phyloP scores from a whole-genome alignment of 64 coral and sea anemone species.

The Trachythela sp. region DNA sequence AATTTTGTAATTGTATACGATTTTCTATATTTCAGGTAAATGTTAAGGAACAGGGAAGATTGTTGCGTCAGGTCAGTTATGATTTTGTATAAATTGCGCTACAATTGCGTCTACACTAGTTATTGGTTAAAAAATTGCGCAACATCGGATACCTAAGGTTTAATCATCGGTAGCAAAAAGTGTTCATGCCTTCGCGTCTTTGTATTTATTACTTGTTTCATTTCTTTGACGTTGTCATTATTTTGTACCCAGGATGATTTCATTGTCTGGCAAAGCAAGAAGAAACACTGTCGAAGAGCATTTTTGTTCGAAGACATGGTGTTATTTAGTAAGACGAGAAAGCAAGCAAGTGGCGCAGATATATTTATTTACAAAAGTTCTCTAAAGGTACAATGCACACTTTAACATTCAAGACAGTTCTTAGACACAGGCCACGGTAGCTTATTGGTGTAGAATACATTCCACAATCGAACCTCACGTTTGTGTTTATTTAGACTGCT shows the following conservation, averaged over 20 bases:
- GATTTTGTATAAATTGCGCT: not conserved
- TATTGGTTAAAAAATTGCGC: no score
- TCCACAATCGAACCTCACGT: no score
- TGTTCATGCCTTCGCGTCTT: no score
- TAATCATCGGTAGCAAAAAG: no score
- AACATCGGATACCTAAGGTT: no score
- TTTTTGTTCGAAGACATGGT: conserved; percentile 93
- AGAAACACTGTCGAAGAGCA: conserved; percentile 75
- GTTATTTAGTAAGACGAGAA: conserved; percentile 85
- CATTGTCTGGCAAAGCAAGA: conserved; percentile 85
- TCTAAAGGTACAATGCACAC: conserved; percentile 55
- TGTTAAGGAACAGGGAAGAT: conserved; percentile 88
- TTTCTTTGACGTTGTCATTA: not conserved
- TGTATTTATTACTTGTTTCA: no score
- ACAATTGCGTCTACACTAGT: not conserved
- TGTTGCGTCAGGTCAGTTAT: conserved; percentile 55
- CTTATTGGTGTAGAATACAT: no score
- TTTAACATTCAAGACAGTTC: no score
- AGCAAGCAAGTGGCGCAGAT: conserved; percentile 79
- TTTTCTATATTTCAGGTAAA: conserved; percentile 60
- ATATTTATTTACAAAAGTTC: conserved; percentile 91
- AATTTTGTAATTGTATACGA: no score
- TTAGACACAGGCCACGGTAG: not conserved
- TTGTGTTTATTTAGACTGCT: conserved; percentile 55
- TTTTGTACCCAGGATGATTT: conserved; percentile 51